These are phyloP conservation scores for Drosophila infuscata DNA, from an alignment of 2,888 invertebrate genomes.

Conservation along the genomic window DNA sequence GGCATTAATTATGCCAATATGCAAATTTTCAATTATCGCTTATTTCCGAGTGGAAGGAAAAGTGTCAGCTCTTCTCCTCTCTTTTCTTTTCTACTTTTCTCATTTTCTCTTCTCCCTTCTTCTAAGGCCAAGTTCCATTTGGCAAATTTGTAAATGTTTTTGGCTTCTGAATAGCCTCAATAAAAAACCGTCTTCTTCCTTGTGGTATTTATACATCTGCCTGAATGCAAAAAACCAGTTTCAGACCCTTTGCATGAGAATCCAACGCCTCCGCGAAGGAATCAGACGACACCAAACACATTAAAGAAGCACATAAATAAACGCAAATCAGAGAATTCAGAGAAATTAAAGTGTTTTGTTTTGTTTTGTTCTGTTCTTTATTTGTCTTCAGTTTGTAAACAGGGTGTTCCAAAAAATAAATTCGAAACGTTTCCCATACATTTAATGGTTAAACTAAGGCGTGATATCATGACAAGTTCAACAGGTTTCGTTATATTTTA, in stretches of 20 bases:
- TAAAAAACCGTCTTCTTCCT: slow-evolving; percentile 26
- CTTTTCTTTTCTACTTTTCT: not conserved
- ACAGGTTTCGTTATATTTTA: not conserved
- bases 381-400: slow-evolving; percentile 18
- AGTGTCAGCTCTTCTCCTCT: slow-evolving; percentile 6
- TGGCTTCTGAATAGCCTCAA: slow-evolving; percentile 3
- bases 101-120: not conserved
- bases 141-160: slow-evolving; percentile 3
- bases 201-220: slow-evolving; percentile 30
- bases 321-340: slow-evolving; percentile 26
- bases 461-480: not conserved
- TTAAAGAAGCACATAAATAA: slow-evolving; percentile 53
- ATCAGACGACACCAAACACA: slow-evolving; percentile 58
- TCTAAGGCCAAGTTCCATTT: slow-evolving; percentile 2
- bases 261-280: slow-evolving; percentile 26
- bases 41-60: slow-evolving; percentile 20
- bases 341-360: slow-evolving; percentile 26
- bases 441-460: not conserved
- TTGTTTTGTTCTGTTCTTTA: slow-evolving; percentile 6
- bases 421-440: not conserved
- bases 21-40: slow-evolving; percentile 23
- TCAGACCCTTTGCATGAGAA: slow-evolving; percentile 22
- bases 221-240: slow-evolving; percentile 42
- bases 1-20: slow-evolving; percentile 31
- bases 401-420: slow-evolving; percentile 29